These are phyloP conservation scores for Darevskia mixta DNA, from an alignment of 2,797 vertebrate species.

Conservation along the genomic window DNA sequence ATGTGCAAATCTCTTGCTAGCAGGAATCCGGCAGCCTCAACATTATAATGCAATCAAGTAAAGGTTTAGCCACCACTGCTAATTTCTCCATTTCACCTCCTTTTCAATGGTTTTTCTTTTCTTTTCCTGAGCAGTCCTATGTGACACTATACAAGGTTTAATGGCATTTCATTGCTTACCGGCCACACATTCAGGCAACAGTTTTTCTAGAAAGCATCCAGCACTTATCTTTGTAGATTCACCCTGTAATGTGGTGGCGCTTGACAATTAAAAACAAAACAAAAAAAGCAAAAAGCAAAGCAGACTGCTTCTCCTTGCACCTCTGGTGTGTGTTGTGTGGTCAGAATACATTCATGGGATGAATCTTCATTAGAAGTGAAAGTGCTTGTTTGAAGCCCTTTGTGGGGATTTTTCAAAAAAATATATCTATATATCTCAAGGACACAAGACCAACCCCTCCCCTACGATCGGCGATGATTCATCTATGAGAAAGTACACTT, in stretches of 20 bases:
- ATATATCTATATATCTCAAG: background rate
- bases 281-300: too few species aligned
- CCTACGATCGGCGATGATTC: background rate
- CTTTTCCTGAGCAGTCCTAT: slow-evolving; percentile 15
- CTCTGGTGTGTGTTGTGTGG: background rate
- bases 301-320: background rate
- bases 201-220: background rate
- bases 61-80: background rate
- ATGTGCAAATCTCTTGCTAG: background rate
- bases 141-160: slow-evolving; percentile 2
- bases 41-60: background rate
- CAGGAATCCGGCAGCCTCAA: background rate
- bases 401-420: background rate
- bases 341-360: slow-evolving; percentile 14
- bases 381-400: slow-evolving; percentile 27
- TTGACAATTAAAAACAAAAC: background rate
- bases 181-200: background rate
- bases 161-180: background rate
- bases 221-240: background rate
- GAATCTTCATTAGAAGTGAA: background rate
- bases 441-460: background rate
- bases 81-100: background rate
- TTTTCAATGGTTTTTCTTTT: background rate
- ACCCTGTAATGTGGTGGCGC: background rate
- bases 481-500: background rate